Percentiles rank a stretch among this genome's conserved stretches.
phyloP scores from a whole-genome alignment of 2,888 invertebrate genomes.

The Hypomecis atomaria region DNA sequence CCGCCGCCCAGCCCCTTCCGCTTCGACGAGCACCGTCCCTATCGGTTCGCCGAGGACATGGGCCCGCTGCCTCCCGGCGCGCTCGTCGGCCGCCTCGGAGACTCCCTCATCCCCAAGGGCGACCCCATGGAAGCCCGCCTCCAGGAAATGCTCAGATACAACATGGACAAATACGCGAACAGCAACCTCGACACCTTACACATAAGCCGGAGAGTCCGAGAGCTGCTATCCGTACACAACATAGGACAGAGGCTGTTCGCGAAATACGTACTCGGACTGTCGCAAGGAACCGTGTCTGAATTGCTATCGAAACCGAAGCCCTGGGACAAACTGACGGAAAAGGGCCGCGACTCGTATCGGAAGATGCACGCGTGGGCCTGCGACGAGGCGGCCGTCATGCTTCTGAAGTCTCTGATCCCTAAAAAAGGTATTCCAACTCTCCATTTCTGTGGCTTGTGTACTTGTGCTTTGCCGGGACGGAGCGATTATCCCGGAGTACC shows the following conservation, averaged over 20 bases:
- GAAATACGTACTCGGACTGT: conserved; percentile 98
- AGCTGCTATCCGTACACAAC: conserved; percentile 97
- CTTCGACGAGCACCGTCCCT: conserved; percentile 92
- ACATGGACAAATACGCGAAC: conserved; percentile 97
- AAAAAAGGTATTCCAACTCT: conserved; percentile 93
- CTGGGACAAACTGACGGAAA: conserved; percentile 99
- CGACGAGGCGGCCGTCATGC: conserved; percentile 98
- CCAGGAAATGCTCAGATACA: conserved; percentile 97
- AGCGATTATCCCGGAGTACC: conserved; percentile 25
- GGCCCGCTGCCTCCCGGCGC: conserved; percentile 90
- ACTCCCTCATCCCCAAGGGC: conserved; percentile 95
- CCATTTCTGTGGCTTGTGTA: conserved; percentile 56
- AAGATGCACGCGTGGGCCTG: conserved; percentile 99
- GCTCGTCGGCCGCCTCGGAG: conserved; percentile 93
- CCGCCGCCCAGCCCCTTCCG: conserved; percentile 88
- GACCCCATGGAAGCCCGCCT: conserved; percentile 97
- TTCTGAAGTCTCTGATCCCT: conserved; percentile 98
- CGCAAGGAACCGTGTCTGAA: conserved; percentile 99
- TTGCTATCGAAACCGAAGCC: conserved; percentile 99
- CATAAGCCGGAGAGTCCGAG: conserved; percentile 96
- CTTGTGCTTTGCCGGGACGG: conserved; percentile 42
- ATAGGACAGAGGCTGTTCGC: conserved; percentile 99
- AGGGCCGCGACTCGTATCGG: conserved; percentile 99
- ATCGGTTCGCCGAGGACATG: conserved; percentile 93
- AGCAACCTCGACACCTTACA: conserved; percentile 97